Base-by-base conservation (phyloP, 2,888 invertebrate genomes). In the Adela reaumurella region DNA sequence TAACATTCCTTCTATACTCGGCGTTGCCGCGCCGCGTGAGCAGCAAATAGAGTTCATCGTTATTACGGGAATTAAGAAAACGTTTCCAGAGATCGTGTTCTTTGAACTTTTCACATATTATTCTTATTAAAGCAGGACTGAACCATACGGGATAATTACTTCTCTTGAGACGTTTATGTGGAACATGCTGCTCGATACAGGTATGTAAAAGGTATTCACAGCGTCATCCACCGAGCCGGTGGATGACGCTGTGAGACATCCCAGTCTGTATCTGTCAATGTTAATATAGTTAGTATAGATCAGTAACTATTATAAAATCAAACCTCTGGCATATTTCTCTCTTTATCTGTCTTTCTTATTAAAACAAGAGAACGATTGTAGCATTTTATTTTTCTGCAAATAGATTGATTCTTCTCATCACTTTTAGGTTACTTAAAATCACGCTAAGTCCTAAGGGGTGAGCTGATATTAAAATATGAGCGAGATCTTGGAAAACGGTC, bases 41-140 rank as follows among this genome's bases (percentile, higher is more conserved):
- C 8, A 46, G 19, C 5, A 46, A 41, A 14, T 35, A 29, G 19
- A 46, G 41, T 18, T 46, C 46, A 18, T 46, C 46, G 19, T 46
- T 41, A 17, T 46, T 41, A 18, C 17, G 19, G 5, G 41, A 41
- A 19, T 46, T 46, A 1, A 41, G 24, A 14, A 16, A 29, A 10
- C 19, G 17, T 41, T 46, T 46, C 46, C 46, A 46, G 19, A 17
- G 24, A 4, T 18, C 18, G 16, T 46, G 46, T 14, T 19, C 46
- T 35, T 29, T 46, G 10, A 18, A 18, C 19, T 46, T 46, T 46
- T 46, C 41, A 11, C 19, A 11, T 3, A 29, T 46, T 11, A 46
- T 18, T 19, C 41, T 46, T 41, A 46, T 46, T 16, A 46, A 16
- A 2, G 46, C 19, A 11, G 14, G 3, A n/a, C 35, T 29, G 18